These are phyloP conservation scores for Otolemur garnettii DNA, from an alignment of 2,113 vertebrate genomes.

Conservation along the genomic window DNA sequence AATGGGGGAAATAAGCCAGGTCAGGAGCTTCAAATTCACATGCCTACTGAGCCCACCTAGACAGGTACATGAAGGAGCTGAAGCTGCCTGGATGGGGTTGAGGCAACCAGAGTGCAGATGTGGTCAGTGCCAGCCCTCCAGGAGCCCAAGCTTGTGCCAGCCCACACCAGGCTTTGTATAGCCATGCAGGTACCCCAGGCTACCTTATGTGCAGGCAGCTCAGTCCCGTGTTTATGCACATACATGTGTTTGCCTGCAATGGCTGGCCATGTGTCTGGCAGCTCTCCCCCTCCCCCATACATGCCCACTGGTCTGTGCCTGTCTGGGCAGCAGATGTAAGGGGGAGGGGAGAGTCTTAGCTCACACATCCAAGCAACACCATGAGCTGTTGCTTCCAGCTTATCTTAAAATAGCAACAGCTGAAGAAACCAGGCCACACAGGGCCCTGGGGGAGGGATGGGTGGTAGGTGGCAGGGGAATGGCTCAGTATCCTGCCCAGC, in stretches of 20 bases:
- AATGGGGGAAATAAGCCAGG: neutral
- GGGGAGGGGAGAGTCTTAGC: conserved; percentile 80
- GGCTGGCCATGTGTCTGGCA: conserved; percentile 55
- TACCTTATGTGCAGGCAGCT: neutral
- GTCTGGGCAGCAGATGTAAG: conserved; percentile 78
- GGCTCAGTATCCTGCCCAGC: conserved; percentile 59
- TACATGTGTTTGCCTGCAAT: conserved; percentile 8
- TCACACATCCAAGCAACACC: conserved; percentile 83
- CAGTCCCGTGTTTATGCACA: neutral
- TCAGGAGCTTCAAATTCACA: neutral
- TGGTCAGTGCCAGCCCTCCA: neutral
- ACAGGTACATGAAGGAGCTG: neutral
- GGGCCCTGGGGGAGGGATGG: conserved; percentile 75
- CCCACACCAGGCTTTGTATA: neutral
- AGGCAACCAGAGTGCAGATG: neutral
- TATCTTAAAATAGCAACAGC: conserved; percentile 92
- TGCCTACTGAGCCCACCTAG: neutral
- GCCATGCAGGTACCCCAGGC: neutral
- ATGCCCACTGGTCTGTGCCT: conserved; percentile 40
- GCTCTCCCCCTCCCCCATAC: neutral
- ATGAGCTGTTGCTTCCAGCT: conserved; percentile 88
- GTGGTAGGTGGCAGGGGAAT: conserved; percentile 63
- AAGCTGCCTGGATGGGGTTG: neutral
- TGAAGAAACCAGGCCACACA: conserved; percentile 90
- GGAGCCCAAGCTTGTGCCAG: neutral